Evolutionary conservation across 2,888 invertebrate species (phyloP), one percentile per base, ranked within the genome.

Genomic region (Agrotis segetum): DNA sequence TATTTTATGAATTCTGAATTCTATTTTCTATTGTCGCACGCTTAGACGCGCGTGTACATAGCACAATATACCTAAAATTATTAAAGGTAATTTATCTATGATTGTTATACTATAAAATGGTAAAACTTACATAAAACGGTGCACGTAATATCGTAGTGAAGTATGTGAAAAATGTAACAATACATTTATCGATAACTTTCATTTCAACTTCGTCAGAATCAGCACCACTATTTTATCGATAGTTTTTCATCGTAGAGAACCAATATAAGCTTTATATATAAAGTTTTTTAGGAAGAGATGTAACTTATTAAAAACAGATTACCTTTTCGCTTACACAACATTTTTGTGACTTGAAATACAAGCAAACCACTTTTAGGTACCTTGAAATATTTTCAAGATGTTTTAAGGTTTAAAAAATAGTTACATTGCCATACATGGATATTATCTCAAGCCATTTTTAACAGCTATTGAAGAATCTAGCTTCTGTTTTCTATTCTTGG

Each of bases 141-240:
- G 84, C 84, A 78, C 46, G 24, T 77, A 81, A 74, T 74, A 77
- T 78, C 71, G 67, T 85, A 74, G 81, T 85, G 80, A 76, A 81
- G 60, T 81, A 76, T 83, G 77, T 81, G 59, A 68, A 85, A 77
- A 73, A 79, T 77, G 63, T 79, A 62, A 77, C 66, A 81, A 11
- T 68, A 68, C 74, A 81, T 77, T 74, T 76, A 80, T 81, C 76
- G 67, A 80, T 72, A 63, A n/a, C 46, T 74, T 72, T 67, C 61
- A 65, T 21, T 70, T 65, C 53, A 68, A 66, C 71, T 50, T 69
- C 71, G 56, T 67, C 70, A 59, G 66, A 62, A 71, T 59, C 82
- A 84, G 82, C 84, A 84, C 84, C 84, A 82, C 73, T 75, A 59
- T 73, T 60, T 40, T 67, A 71, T 79, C 69, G 75, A 74, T 73